Percentiles rank a stretch among this genome's conserved stretches.
Conservation (phyloP, 2,888 invertebrate species). For the Drosophila planitibia region DNA sequence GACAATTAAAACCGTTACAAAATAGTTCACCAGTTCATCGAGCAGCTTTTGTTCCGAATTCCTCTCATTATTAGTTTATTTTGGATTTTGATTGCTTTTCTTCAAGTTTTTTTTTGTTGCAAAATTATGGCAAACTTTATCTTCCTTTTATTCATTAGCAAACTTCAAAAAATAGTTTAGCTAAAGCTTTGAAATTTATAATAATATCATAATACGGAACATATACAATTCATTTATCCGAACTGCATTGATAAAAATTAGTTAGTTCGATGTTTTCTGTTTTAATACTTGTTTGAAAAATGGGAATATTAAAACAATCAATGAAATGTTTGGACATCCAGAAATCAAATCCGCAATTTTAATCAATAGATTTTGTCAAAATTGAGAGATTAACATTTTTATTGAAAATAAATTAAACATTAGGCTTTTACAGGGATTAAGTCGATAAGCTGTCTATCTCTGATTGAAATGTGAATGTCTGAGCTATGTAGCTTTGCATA, state of each 20-base stretch:
- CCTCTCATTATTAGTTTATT: conserved; percentile 43
- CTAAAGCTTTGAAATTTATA: conserved; percentile 12
- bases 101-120: conserved; percentile 14
- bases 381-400: background rate
- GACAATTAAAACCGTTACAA: conserved; percentile 73
- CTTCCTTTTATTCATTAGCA: conserved; percentile 16
- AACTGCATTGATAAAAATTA: background rate
- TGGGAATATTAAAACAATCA: background rate
- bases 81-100: conserved; percentile 25
- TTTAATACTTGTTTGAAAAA: background rate
- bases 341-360: background rate
- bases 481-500: conserved; percentile 60
- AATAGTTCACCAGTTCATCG: conserved; percentile 60
- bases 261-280: background rate
- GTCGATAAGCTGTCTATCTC: conserved; percentile 28
- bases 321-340: background rate
- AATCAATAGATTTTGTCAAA: background rate
- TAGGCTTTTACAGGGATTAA: background rate
- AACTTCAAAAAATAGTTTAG: conserved; percentile 42
- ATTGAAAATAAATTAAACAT: background rate
- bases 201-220: background rate
- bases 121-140: conserved; percentile 29
- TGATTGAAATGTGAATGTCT: background rate
- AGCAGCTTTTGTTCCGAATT: conserved; percentile 39
- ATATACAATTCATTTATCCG: background rate